Evolutionary conservation across 2,797 vertebrate species (phyloP).

Genomic region (Xyrichtys novacula): DNA sequence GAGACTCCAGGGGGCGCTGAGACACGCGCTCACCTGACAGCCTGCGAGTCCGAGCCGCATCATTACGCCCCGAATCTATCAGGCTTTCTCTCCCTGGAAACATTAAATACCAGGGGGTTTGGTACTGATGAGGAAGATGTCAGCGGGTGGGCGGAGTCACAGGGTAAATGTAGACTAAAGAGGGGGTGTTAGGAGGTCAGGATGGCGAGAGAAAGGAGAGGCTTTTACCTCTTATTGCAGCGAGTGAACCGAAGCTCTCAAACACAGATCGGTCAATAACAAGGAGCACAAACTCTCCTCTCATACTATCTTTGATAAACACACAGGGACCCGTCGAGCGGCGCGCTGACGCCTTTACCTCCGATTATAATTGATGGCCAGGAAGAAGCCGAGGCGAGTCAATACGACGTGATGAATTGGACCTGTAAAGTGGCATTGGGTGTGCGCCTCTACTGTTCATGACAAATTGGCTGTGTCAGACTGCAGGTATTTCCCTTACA

Average conservation of each 20-base stretch:
- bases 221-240: not conserved
- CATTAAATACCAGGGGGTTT: slow-evolving; percentile 45
- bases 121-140: slow-evolving; percentile 24
- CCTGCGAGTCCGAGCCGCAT: slow-evolving; percentile 56
- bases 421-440: slow-evolving; percentile 43
- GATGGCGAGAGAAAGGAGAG: not conserved
- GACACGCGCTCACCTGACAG: slow-evolving; percentile 76
- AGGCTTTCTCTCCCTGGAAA: slow-evolving; percentile 44
- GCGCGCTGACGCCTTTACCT: slow-evolving; percentile 35
- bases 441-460: slow-evolving; percentile 54
- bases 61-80: slow-evolving; percentile 77
- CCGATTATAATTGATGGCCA: slow-evolving; percentile 61
- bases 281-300: slow-evolving; percentile 18
- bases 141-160: slow-evolving; percentile 15
- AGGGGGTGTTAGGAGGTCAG: slow-evolving; percentile 4
- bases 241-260: not conserved
- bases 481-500: slow-evolving; percentile 57
- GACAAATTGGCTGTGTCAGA: slow-evolving; percentile 70
- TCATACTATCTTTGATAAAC: slow-evolving; percentile 33
- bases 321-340: slow-evolving; percentile 31
- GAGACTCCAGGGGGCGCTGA: slow-evolving; percentile 75
- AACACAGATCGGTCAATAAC: slow-evolving; percentile 37
- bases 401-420: slow-evolving; percentile 70
- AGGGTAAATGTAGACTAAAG: slow-evolving; percentile 27
- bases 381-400: slow-evolving; percentile 66